These are phyloP conservation scores for Trichopoda pennipes DNA, from an alignment of 2,888 invertebrate species.

Conservation along the genomic window DNA sequence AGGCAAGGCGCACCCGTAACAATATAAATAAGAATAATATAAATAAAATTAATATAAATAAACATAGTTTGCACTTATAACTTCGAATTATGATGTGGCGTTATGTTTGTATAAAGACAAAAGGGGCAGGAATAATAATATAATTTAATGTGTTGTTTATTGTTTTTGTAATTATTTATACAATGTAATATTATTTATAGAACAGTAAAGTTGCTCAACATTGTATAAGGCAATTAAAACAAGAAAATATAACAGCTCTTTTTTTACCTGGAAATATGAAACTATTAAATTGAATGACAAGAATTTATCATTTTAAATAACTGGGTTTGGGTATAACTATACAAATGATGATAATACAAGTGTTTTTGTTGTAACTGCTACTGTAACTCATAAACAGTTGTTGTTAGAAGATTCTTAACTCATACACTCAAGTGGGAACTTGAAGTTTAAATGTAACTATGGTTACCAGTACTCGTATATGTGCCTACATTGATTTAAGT, in stretches of 20 bases:
- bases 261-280: neutral
- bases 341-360: constrained; percentile 43
- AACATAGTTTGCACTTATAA: no score
- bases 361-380: constrained; percentile 61
- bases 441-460: constrained; percentile 8
- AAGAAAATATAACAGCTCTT: neutral
- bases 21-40: no score
- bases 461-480: neutral
- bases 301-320: constrained; percentile 41
- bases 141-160: no score
- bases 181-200: no score
- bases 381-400: constrained; percentile 43
- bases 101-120: no score
- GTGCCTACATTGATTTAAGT: constrained; percentile 6
- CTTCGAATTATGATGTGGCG: no score
- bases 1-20: no score
- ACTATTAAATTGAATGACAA: constrained; percentile 36
- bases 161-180: no score
- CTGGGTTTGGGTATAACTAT: constrained; percentile 12
- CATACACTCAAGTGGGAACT: constrained; percentile 57
- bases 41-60: no score
- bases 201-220: neutral
- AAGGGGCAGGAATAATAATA: no score
- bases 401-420: constrained; percentile 44
- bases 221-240: neutral